Percentiles rank a stretch among this genome's conserved stretches.
These are phyloP conservation scores for Caenorhabditis briggsae DNA, from an alignment of 1,140 invertebrate genomes.

Conservation along the genomic window DNA sequence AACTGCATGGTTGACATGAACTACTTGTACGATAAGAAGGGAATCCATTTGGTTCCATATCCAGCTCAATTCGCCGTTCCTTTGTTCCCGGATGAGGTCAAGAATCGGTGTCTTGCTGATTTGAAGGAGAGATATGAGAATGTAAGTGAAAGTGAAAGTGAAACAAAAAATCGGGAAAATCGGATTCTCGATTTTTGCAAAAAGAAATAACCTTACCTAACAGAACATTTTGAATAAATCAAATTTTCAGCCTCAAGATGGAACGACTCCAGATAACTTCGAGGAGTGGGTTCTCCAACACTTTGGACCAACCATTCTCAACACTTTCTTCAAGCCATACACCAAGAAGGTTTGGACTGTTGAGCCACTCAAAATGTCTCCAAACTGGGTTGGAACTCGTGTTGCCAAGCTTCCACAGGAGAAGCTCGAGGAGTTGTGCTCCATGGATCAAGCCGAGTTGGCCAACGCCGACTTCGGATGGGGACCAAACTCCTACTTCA, in stretches of 20 bases:
- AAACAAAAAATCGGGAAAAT: neutral
- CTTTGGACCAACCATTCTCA: slow-evolving; percentile 76
- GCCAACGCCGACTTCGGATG: slow-evolving; percentile 77
- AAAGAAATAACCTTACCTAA: neutral
- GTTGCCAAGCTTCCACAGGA: slow-evolving; percentile 77
- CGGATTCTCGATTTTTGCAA: neutral
- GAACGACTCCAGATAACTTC: slow-evolving; percentile 70
- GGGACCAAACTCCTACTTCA: slow-evolving; percentile 76
- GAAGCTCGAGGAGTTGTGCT: slow-evolving; percentile 75
- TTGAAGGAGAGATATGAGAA: slow-evolving; percentile 77
- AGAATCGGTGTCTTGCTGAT: slow-evolving; percentile 72
- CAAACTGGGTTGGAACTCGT: slow-evolving; percentile 75
- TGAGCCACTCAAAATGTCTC: slow-evolving; percentile 75
- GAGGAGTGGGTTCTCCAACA: slow-evolving; percentile 76
- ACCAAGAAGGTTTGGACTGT: slow-evolving; percentile 77
- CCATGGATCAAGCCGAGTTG: slow-evolving; percentile 74
- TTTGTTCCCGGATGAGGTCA: slow-evolving; percentile 76
- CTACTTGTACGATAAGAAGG: slow-evolving; percentile 72
- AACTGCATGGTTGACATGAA: slow-evolving; percentile 78
- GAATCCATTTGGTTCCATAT: slow-evolving; percentile 76
- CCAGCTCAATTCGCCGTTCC: slow-evolving; percentile 78
- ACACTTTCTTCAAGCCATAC: slow-evolving; percentile 78
- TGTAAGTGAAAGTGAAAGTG: slow-evolving; percentile 16
- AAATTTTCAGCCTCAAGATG: slow-evolving; percentile 55
- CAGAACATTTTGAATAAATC: neutral